These are phyloP conservation scores for Alligator mississippiensis DNA, from an alignment of 2,113 vertebrate species.

Conservation along the genomic window DNA sequence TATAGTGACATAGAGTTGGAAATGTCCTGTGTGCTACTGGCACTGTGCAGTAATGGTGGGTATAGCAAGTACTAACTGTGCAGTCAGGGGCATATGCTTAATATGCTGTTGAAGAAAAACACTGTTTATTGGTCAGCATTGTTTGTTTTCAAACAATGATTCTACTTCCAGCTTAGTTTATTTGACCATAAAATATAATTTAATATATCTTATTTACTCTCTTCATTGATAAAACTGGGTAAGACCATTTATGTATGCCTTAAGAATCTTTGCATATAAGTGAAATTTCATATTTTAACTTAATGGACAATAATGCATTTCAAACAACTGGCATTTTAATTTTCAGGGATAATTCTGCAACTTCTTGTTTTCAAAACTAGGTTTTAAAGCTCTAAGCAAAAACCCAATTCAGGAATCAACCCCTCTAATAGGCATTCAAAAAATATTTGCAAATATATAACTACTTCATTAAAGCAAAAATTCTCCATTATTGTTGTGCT, in stretches of 20 bases:
- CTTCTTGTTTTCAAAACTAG: not conserved
- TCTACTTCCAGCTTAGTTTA: not conserved
- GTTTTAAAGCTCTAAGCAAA: conserved; percentile 20
- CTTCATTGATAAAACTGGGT: too few species aligned
- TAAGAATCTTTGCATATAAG: conserved; percentile 37
- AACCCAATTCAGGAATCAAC: not conserved
- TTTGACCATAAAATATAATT: conserved; percentile 4
- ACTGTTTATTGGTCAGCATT: not conserved
- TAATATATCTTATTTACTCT: not conserved
- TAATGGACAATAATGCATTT: conserved; percentile 38
- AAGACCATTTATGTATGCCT: not conserved
- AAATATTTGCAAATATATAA: conserved; percentile 26
- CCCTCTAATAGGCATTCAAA: not conserved
- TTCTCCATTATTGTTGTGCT: not conserved
- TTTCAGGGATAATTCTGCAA: not conserved
- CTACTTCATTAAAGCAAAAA: not conserved
- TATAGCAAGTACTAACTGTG: too few species aligned
- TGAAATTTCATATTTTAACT: conserved; percentile 10
- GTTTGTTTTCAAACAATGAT: not conserved
- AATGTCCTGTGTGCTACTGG: too few species aligned
- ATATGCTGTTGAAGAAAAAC: not conserved
- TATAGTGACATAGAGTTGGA: too few species aligned
- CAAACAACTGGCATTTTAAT: conserved; percentile 44
- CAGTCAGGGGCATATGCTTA: not conserved
- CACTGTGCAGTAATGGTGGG: too few species aligned